Percentiles rank a stretch among this genome's conserved stretches.
Conservation (phyloP, 2,797 vertebrate species). For the Anolis apletophallus region DNA sequence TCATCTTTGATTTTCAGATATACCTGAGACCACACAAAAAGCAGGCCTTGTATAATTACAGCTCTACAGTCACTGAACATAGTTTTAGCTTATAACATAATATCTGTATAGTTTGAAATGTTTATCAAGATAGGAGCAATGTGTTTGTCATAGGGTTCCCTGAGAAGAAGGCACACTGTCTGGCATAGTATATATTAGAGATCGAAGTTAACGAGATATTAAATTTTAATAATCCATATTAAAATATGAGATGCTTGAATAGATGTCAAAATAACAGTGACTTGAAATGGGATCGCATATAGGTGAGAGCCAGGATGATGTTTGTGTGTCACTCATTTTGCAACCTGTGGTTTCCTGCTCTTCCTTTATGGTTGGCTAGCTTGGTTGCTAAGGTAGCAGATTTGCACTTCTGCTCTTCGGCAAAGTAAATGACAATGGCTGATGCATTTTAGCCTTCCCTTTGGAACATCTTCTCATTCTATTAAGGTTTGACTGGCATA, state of each 20-base stretch:
- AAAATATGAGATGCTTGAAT: slow-evolving; percentile 50
- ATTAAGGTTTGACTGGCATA: slow-evolving; percentile 70
- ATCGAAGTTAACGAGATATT: neutral
- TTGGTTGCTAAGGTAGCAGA: slow-evolving; percentile 70
- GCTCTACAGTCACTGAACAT: neutral
- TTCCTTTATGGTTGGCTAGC: slow-evolving; percentile 60
- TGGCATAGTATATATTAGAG: slow-evolving; percentile 29
- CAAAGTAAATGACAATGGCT: slow-evolving; percentile 72
- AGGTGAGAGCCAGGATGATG: slow-evolving; percentile 6
- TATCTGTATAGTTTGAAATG: neutral
- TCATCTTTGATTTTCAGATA: neutral
- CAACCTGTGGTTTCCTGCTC: slow-evolving; percentile 55
- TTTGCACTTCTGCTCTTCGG: slow-evolving; percentile 66
- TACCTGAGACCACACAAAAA: neutral
- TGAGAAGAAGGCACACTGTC: too few relatives aligned
- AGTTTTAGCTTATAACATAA: neutral
- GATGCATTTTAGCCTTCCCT: slow-evolving; percentile 69
- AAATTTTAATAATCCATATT: slow-evolving; percentile 45
- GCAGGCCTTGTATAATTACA: neutral
- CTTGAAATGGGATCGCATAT: slow-evolving; percentile 51
- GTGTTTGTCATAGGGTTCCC: neutral
- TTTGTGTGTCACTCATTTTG: slow-evolving; percentile 43
- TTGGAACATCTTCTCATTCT: slow-evolving; percentile 65
- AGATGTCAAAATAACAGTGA: slow-evolving; percentile 49
- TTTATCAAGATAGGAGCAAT: neutral